Evolutionary conservation across 2,113 vertebrate genomes (phyloP), one percentile per base, ranked within the genome.

Genomic region (Dicrurus megarhynchus): DNA sequence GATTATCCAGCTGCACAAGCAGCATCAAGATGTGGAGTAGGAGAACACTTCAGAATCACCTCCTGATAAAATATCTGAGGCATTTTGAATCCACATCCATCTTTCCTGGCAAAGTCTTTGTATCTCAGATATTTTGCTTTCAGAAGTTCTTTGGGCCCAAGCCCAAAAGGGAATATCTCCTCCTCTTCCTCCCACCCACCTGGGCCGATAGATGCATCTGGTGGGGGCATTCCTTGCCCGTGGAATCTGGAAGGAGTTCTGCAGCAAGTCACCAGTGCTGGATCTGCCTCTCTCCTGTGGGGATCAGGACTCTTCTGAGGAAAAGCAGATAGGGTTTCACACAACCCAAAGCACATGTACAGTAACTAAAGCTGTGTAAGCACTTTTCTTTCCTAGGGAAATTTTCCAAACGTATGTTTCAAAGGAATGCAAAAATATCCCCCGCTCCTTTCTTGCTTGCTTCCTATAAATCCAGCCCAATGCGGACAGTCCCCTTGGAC

Each of bases 341-440:
- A 93, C 92, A 97, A 96, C 94, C 76, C 93, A 89, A 97, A 97
- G 95, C 97, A 94, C 68, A 94, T 94, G 96, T 68, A 89, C 59
- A 74, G 84, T 56, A 93, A 93, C 78, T 74, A 60, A 91, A 91
- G 90, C 90, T 89, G 84, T 1, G n/a, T 91, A 95, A 95, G 95
- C 95, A 80, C 68, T 96, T 95, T 95, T 93, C 61, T 92, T 83
- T 91, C 85, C 86, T 70, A 87, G 59, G 93, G 92, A 95, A 77
- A 77, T 68, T 87, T 94, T 96, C 92, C 92, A 95, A 90, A 81
- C 0, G 8, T 70, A 74, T 32, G 60, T 93, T 94, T 84, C 70
- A 42, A 90, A 92, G 74, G 93, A 91, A 95, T 91, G 95, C 65
- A 74, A 93, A 92, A 87, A 92, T 49, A 70, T 89, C 59, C 76